A percentile compares a stretch with the other conserved stretches of the same genome.
These are phyloP conservation scores for Psylliodes chrysocephalus DNA, from an alignment of 2,888 invertebrate genomes.

Conservation along the genomic window DNA sequence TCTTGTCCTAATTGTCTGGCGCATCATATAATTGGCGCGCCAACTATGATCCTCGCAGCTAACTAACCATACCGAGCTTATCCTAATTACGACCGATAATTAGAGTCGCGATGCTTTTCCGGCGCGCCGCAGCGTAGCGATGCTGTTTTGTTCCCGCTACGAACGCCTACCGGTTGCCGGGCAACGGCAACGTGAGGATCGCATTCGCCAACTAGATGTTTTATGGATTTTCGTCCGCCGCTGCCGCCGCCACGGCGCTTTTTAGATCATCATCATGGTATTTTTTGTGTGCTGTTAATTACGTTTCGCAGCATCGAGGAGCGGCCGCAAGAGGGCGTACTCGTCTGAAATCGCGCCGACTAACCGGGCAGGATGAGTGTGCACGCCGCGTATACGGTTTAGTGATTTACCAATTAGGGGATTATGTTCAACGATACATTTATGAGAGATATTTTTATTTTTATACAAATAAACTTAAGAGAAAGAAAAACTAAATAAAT, in stretches of 20 bases:
- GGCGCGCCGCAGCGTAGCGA: slow-evolving; percentile 38
- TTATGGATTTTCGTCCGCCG: slow-evolving; percentile 57
- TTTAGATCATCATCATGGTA: slow-evolving; percentile 41
- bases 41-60: slow-evolving; percentile 48
- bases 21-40: slow-evolving; percentile 10
- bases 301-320: slow-evolving; percentile 19
- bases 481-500: too few relatives aligned
- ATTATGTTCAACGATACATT: slow-evolving; percentile 17
- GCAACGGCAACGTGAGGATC: slow-evolving; percentile 49
- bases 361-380: background rate
- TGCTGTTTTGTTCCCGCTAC: slow-evolving; percentile 59
- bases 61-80: slow-evolving; percentile 63
- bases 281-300: slow-evolving; percentile 39
- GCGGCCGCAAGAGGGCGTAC: slow-evolving; percentile 13
- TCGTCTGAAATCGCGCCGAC: background rate
- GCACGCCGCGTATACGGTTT: slow-evolving; percentile 17
- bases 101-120: slow-evolving; percentile 56
- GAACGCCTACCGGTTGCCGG: slow-evolving; percentile 51
- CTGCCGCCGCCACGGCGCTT: slow-evolving; percentile 35
- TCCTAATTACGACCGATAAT: slow-evolving; percentile 64
- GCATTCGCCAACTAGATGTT: slow-evolving; percentile 54
- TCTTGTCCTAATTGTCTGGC: slow-evolving; percentile 11
- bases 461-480: too few relatives aligned
- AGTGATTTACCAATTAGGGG: slow-evolving; percentile 33
- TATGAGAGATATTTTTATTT: too few relatives aligned